These are phyloP conservation scores for Philotrypesis tridentata DNA, from an alignment of 1,140 invertebrate genomes.

Conservation along the genomic window DNA sequence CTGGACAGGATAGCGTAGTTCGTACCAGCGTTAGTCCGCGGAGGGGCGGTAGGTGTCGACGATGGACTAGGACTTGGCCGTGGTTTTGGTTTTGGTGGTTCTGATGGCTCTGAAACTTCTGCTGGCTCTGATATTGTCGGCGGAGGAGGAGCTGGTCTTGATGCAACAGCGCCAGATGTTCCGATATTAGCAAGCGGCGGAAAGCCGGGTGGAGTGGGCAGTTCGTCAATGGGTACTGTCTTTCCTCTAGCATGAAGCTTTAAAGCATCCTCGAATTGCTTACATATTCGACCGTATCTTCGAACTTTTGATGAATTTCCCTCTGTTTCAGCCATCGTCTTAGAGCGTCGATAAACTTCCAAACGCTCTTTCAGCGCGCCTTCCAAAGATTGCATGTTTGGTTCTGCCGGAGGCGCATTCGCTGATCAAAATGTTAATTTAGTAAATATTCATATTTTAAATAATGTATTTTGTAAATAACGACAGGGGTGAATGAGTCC, in stretches of 20 bases:
- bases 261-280: constrained; percentile 95
- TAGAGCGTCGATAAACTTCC: constrained; percentile 83
- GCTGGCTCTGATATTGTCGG: constrained; percentile 17
- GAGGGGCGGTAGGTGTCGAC: constrained; percentile 45
- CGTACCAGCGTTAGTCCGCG: constrained; percentile 52
- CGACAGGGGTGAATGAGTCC: too few species aligned
- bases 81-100: constrained; percentile 24
- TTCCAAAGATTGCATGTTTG: constrained; percentile 74
- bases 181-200: constrained; percentile 68
- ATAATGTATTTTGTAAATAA: too few species aligned
- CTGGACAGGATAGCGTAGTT: not conserved
- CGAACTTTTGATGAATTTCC: constrained; percentile 90
- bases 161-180: constrained; percentile 47
- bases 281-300: constrained; percentile 92
- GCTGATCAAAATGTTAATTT: not conserved
- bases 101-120: constrained; percentile 16
- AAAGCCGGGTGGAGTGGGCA: constrained; percentile 91
- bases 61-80: constrained; percentile 26
- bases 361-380: constrained; percentile 90
- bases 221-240: constrained; percentile 85
- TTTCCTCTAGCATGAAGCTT: constrained; percentile 85
- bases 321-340: constrained; percentile 83
- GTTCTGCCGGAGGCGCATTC: constrained; percentile 47
- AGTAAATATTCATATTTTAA: too few species aligned
- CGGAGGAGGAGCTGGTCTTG: constrained; percentile 46